Evolutionary conservation across 2,888 invertebrate species (phyloP).

Genomic region (Conops quadrifasciatus): DNA sequence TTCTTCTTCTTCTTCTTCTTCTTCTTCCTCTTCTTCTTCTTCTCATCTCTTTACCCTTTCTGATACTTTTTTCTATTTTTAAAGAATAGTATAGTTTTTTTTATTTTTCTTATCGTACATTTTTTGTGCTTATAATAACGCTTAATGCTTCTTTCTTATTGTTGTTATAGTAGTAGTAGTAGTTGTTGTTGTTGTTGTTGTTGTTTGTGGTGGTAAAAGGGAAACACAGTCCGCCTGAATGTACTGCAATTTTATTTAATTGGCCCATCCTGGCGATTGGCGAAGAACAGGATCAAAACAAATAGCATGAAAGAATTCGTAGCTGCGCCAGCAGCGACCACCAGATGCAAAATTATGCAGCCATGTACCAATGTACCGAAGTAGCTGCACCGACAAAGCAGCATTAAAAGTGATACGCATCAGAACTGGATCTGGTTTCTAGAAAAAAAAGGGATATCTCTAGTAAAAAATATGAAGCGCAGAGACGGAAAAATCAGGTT

Average conservation of each 20-base stretch:
- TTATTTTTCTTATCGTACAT: neutral
- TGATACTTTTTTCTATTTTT: neutral
- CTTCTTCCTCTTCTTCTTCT: neutral
- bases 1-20: neutral
- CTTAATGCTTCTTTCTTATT: neutral
- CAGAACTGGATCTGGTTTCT: neutral
- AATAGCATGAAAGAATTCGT: neutral
- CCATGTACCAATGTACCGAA: neutral
- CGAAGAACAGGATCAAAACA: slow-evolving; percentile 25
- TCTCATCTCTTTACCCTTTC: neutral
- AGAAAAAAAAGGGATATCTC: neutral
- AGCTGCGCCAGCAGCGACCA: neutral
- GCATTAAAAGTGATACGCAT: neutral
- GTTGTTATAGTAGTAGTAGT: neutral
- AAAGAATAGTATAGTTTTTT: slow-evolving; percentile 15
- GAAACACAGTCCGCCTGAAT: neutral
- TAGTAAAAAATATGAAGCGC: neutral
- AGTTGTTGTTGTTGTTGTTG: neutral
- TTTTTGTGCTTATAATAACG: neutral
- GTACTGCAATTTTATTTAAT: slow-evolving; percentile 23
- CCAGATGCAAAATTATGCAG: slow-evolving; percentile 8
- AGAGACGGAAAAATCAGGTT: neutral
- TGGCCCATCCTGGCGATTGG: slow-evolving; percentile 9
- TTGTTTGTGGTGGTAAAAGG: neutral
- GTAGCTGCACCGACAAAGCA: neutral